These are phyloP conservation scores for Omphaloscelis lunosa DNA, from an alignment of 2,888 invertebrate genomes.

Conservation along the genomic window DNA sequence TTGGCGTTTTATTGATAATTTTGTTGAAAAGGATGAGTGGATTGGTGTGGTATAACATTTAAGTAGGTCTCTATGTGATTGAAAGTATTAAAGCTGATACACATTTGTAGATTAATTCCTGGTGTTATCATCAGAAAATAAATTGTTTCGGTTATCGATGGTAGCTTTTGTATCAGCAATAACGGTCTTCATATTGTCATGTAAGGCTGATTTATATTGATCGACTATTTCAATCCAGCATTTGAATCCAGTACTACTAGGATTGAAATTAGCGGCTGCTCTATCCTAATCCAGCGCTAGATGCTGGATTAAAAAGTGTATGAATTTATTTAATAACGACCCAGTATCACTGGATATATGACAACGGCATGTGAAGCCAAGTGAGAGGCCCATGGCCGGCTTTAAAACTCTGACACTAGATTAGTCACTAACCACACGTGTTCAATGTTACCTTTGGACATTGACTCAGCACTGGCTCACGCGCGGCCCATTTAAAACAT, in stretches of 20 bases:
- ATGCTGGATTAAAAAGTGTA: not conserved
- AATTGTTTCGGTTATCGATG: not conserved
- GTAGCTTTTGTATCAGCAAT: not conserved
- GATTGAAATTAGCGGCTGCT: not conserved
- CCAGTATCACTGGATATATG: too few species aligned
- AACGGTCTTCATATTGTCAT: not conserved
- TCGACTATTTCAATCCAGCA: not conserved
- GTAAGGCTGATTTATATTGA: not conserved
- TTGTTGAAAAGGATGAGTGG: constrained; percentile 7
- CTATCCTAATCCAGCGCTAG: too few species aligned
- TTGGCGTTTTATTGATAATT: constrained; percentile 42
- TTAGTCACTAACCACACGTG: too few species aligned
- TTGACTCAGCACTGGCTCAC: too few species aligned
- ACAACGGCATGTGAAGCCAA: too few species aligned
- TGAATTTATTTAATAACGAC: not conserved
- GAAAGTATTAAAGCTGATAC: not conserved
- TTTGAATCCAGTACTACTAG: not conserved
- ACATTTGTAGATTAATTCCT: not conserved
- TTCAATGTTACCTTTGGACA: too few species aligned
- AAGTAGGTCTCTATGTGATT: not conserved
- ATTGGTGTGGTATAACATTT: constrained; percentile 11
- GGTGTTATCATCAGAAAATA: not conserved
- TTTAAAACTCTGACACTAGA: too few species aligned
- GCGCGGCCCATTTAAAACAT: too few species aligned
- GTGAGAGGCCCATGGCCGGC: too few species aligned